Percentiles rank a stretch among this genome's conserved stretches.
Evolutionary conservation across 2,113 vertebrate genomes (phyloP).

Genomic region (Bungarus multicinctus): DNA sequence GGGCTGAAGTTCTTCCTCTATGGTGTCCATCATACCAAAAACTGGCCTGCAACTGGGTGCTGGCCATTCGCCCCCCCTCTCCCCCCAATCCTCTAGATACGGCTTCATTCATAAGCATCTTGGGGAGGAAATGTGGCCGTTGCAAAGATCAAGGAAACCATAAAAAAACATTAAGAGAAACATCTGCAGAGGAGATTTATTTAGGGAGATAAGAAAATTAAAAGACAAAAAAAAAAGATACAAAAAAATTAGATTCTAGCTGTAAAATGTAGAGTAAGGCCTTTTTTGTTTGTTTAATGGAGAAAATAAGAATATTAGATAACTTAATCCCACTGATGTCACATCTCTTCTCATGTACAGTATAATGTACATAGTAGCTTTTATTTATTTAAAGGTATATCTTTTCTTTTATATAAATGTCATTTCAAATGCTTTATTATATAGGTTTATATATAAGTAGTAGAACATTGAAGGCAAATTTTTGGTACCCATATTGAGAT

Average conservation of each 20-base stretch:
- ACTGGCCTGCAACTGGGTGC: not conserved
- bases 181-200: not conserved
- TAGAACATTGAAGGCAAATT: conserved; percentile 48
- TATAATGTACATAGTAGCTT: conserved; percentile 93
- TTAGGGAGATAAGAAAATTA: not conserved
- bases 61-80: too few species aligned
- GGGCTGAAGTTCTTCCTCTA: not conserved
- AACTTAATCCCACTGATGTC: conserved; percentile 67
- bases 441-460: conserved; percentile 42
- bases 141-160: not conserved
- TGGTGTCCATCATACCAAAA: not conserved
- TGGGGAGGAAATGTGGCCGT: not conserved
- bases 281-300: not conserved
- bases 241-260: not conserved
- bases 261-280: conserved; percentile 56
- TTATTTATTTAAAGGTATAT: conserved; percentile 95
- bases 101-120: not conserved
- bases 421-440: conserved; percentile 63
- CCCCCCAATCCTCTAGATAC: too few species aligned
- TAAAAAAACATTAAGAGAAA: not conserved
- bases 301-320: conserved; percentile 36
- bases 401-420: conserved; percentile 61
- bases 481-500: conserved; percentile 44
- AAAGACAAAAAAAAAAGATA: not conserved
- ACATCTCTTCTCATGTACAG: conserved; percentile 84